Evolutionary conservation across 2,888 invertebrate species (phyloP).

Genomic region (Salpingus planirostris): DNA sequence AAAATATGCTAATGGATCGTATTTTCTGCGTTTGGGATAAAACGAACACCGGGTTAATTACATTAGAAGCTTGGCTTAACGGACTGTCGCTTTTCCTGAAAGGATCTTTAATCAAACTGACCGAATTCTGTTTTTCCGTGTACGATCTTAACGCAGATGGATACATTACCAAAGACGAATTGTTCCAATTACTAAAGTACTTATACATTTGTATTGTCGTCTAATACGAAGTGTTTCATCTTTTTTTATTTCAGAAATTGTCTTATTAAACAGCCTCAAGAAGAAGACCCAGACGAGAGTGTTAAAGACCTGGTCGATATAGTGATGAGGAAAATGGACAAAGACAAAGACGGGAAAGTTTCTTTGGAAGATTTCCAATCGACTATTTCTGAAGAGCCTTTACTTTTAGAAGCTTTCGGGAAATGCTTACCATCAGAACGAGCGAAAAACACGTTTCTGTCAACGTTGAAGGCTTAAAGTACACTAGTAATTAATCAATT

Average conservation of each 20-base stretch:
- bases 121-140: slow-evolving; percentile 58
- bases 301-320: slow-evolving; percentile 67
- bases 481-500: too few relatives aligned
- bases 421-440: slow-evolving; percentile 59
- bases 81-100: slow-evolving; percentile 61
- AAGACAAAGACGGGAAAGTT: slow-evolving; percentile 65
- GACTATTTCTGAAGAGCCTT: slow-evolving; percentile 55
- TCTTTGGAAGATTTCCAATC: slow-evolving; percentile 58
- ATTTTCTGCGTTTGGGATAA: slow-evolving; percentile 57
- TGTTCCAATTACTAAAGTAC: slow-evolving; percentile 58
- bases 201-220: slow-evolving; percentile 3
- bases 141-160: slow-evolving; percentile 65
- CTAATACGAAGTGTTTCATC: slow-evolving; percentile 1
- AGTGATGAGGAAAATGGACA: slow-evolving; percentile 63
- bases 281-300: slow-evolving; percentile 66
- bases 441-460: slow-evolving; percentile 42
- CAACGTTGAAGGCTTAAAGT: slow-evolving; percentile 29
- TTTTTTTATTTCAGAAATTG: slow-evolving; percentile 42
- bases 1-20: slow-evolving; percentile 59
- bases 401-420: slow-evolving; percentile 68
- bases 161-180: slow-evolving; percentile 62
- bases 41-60: slow-evolving; percentile 43
- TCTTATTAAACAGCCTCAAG: slow-evolving; percentile 55
- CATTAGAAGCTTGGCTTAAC: slow-evolving; percentile 55
- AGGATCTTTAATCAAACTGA: slow-evolving; percentile 56